Conservation (phyloP, 2,888 invertebrate species). For the Amorpha juglandis region DNA sequence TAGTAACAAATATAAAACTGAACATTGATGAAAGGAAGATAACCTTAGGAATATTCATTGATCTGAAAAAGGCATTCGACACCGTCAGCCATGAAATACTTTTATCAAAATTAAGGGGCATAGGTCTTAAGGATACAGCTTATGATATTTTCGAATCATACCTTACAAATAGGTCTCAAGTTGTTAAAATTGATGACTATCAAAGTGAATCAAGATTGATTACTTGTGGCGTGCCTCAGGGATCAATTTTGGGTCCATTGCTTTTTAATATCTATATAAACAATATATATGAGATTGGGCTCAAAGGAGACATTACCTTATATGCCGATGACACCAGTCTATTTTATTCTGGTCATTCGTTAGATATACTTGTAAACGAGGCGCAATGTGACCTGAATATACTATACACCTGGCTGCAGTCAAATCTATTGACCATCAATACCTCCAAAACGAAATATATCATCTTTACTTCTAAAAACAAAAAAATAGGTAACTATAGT, state of each 20-base stretch:
- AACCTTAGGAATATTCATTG: constrained; percentile 28
- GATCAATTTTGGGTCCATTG: constrained; percentile 25
- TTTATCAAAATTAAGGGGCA: too few species aligned
- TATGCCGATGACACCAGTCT: constrained; percentile 27
- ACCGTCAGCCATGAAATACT: constrained; percentile 27
- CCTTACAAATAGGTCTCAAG: constrained; percentile 11
- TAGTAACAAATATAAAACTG: constrained; percentile 27
- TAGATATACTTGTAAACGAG: not conserved
- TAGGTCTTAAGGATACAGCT: not conserved
- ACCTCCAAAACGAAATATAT: constrained; percentile 7
- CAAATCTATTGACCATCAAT: not conserved
- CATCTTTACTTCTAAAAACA: constrained; percentile 24
- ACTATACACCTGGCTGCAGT: not conserved
- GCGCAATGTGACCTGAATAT: not conserved
- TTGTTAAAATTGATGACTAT: constrained; percentile 15
- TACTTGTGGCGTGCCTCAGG: constrained; percentile 22
- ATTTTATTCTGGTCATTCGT: constrained; percentile 22
- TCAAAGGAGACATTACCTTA: constrained; percentile 21
- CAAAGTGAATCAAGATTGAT: not conserved
- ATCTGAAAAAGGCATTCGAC: constrained; percentile 30
- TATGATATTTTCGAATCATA: constrained; percentile 16
- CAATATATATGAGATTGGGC: constrained; percentile 21
- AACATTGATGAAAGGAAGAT: constrained; percentile 29
- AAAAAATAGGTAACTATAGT: constrained; percentile 11
- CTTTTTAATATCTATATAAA: constrained; percentile 25